These are phyloP conservation scores for cattle (Bos taurus) DNA, from an alignment of 2,113 vertebrate genomes.

Conservation along the genomic window DNA sequence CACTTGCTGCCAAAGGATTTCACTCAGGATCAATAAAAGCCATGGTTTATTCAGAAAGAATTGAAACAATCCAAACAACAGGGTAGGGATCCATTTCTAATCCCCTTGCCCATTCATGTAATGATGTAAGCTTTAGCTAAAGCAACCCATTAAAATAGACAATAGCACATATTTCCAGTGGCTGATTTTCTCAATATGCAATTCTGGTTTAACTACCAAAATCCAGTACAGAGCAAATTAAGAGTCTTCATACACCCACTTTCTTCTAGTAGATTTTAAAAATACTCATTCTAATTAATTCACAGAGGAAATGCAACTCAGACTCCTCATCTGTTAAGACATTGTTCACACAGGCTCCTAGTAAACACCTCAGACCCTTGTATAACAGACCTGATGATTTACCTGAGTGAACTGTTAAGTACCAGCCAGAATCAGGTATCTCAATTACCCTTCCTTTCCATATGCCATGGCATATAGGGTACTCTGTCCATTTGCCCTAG, in stretches of 20 bases:
- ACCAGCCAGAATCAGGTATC: conserved; percentile 86
- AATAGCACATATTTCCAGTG: conserved; percentile 67
- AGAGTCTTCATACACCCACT: conserved; percentile 54
- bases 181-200: conserved; percentile 70
- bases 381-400: conserved; percentile 67
- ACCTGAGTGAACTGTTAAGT: conserved; percentile 94
- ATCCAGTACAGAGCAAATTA: conserved; percentile 70
- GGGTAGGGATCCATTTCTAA: conserved; percentile 76
- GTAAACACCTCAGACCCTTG: background rate
- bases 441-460: conserved; percentile 62
- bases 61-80: conserved; percentile 51
- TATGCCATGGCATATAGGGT: conserved; percentile 72
- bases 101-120: conserved; percentile 68
- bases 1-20: conserved; percentile 68
- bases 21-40: conserved; percentile 64
- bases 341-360: background rate
- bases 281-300: conserved; percentile 73
- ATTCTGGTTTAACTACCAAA: conserved; percentile 73
- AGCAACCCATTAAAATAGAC: conserved; percentile 72
- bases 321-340: conserved; percentile 57
- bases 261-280: conserved; percentile 48
- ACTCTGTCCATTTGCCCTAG: conserved; percentile 79
- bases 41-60: conserved; percentile 60
- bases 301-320: conserved; percentile 53
- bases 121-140: conserved; percentile 64